Percentiles rank a stretch among this genome's conserved stretches.
Evolutionary conservation across 2,888 invertebrate genomes (phyloP).

Genomic region (Sarcophaga rosellei): DNA sequence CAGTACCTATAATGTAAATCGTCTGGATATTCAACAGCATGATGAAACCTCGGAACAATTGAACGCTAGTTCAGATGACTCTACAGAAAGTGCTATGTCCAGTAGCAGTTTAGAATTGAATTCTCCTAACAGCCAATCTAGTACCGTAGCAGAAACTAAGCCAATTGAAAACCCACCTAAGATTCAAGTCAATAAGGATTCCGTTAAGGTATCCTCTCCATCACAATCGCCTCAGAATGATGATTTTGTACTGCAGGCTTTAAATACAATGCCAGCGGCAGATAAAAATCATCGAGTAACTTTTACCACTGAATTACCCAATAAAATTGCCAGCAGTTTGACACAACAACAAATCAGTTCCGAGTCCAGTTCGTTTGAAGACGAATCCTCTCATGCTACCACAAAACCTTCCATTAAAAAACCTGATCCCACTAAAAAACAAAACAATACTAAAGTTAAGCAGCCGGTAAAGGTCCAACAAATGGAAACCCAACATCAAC

Average conservation of each 20-base stretch:
- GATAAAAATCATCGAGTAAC: conserved; percentile 69
- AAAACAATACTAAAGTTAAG: not conserved
- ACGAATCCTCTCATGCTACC: conserved; percentile 62
- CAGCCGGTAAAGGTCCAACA: conserved; percentile 6
- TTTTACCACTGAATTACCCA: conserved; percentile 78
- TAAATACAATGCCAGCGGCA: conserved; percentile 75
- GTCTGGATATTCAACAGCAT: conserved; percentile 42
- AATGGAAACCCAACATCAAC: not conserved
- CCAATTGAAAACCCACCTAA: conserved; percentile 65
- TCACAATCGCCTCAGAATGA: conserved; percentile 74
- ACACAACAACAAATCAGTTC: conserved; percentile 74
- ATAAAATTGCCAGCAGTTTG: conserved; percentile 75
- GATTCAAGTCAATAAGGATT: conserved; percentile 76
- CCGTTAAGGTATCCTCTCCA: conserved; percentile 78
- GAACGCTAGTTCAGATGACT: not conserved
- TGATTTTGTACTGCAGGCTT: conserved; percentile 78
- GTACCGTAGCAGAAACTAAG: conserved; percentile 74
- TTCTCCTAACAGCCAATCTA: conserved; percentile 67
- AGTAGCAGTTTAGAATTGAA: conserved; percentile 37
- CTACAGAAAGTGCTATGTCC: conserved; percentile 14
- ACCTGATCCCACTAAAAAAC: conserved; percentile 2
- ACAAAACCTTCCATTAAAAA: conserved; percentile 50
- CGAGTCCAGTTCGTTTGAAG: conserved; percentile 77
- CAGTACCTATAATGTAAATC: conserved; percentile 1
- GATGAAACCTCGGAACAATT: conserved; percentile 14